phyloP scores from a whole-genome alignment of 2,113 vertebrate species.

The Malurus cyaneus region DNA sequence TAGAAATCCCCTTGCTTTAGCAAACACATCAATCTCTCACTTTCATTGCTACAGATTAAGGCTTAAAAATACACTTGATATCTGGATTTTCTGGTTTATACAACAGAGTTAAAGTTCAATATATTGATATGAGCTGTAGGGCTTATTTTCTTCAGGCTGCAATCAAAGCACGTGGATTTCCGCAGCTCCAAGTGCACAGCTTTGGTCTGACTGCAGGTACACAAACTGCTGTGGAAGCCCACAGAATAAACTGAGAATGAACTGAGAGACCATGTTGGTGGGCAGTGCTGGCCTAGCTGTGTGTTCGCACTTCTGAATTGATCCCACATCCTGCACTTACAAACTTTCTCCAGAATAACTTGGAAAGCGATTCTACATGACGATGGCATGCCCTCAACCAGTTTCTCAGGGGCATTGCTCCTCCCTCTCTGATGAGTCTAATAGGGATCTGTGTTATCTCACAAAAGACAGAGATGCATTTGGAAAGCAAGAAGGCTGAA shows the following conservation, averaged over 20 bases:
- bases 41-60: not conserved
- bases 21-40: not conserved
- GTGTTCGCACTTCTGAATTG: not conserved
- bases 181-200: not conserved
- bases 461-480: not conserved
- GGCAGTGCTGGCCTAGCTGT: not conserved
- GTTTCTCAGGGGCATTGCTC: not conserved
- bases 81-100: slow-evolving; percentile 14
- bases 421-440: not conserved
- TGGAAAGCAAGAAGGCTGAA: not conserved
- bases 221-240: not conserved
- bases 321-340: not conserved
- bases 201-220: not conserved
- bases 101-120: not conserved
- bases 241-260: not conserved
- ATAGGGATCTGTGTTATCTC: not conserved
- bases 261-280: fast-evolving
- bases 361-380: not conserved
- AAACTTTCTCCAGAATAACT: not conserved
- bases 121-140: slow-evolving; percentile 10
- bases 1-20: not conserved
- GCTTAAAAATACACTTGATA: not conserved
- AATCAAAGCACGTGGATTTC: not conserved
- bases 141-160: not conserved
- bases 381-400: not conserved